Base-by-base conservation (phyloP, 2,113 vertebrate genomes). In the Chelonoidis abingdonii region DNA sequence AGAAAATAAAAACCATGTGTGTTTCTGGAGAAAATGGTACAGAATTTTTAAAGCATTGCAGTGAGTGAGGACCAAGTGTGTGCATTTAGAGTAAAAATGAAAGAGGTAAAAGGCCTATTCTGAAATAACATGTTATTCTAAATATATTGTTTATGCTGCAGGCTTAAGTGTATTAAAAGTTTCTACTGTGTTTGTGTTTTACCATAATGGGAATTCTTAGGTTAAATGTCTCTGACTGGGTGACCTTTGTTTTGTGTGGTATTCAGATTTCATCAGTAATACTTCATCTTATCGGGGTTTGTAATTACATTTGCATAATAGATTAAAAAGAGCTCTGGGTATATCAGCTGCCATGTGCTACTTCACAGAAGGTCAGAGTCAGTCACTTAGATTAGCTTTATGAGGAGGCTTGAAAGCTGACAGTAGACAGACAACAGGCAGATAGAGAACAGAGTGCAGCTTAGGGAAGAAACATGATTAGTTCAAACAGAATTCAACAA, bases 71-170 rank as follows among this genome's bases (percentile, higher is more conserved):
- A 86, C 24, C 6, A 44, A n/a, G 56, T 80, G 81, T 83, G 83
- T 75, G 62, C n/a, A 38, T 88, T 87, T 92, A 86, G 93, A 72
- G 80, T 88, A 75, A 92, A 89, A 92, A 84, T 41, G 13, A 62
- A 89, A 21, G 21, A 75, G 0, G 0, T 38, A 4, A 57, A 38
- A 84, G 22, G 3, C 21, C 72, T 75, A 44, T 75, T 75, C 72
- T 75, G 89, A 93, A 88, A 49, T 41, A 25, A 79, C 8, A 24
- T 76, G 41, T 76, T 29, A 17, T 62, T 25, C 22, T 69, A 9
- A 1, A 0, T 1, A 0, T 69, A 14, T 76, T 76, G 10, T 4
- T 80, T 78, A 3, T 88, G 35, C 88, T 56, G 47, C 6, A 72
- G 83, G 86, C n/a, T 3, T 89, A 35, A 54, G 52, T 14, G 3